phyloP scores from a whole-genome alignment of 2,797 vertebrate species.

The Poeciliopsis paucimaculata region DNA sequence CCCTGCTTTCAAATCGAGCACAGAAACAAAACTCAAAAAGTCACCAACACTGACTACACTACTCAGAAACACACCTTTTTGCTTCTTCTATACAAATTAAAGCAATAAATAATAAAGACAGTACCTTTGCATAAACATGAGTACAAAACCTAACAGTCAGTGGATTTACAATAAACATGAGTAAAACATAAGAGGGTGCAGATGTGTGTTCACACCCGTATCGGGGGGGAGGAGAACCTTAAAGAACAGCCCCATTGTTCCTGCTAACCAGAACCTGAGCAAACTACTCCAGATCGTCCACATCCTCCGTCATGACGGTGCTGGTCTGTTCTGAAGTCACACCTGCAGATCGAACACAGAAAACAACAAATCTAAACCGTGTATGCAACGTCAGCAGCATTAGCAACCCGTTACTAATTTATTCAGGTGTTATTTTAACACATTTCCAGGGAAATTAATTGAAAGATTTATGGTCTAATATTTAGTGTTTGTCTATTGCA shows the following conservation, averaged over 20 bases:
- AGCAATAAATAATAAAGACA: conserved; percentile 66
- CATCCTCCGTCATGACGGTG: conserved; percentile 77
- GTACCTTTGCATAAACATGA: conserved; percentile 71
- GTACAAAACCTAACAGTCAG: conserved; percentile 72
- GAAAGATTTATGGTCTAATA: not conserved
- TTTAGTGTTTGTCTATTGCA: not conserved
- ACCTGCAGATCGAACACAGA: conserved; percentile 57
- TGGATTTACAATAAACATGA: conserved; percentile 65
- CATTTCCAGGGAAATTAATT: not conserved
- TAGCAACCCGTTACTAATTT: not conserved
- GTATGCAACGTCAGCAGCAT: not conserved
- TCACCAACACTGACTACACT: conserved; percentile 43
- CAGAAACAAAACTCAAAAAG: conserved; percentile 38
- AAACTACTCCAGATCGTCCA: conserved; percentile 75
- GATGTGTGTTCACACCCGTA: conserved; percentile 22
- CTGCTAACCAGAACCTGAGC: not conserved
- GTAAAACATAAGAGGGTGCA: conserved; percentile 44
- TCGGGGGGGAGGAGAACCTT: not conserved
- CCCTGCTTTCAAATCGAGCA: conserved; percentile 67
- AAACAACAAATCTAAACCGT: not conserved
- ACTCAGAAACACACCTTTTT: conserved; percentile 32
- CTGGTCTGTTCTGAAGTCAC: conserved; percentile 81
- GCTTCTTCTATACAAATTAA: conserved; percentile 51
- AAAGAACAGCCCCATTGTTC: conserved; percentile 8
- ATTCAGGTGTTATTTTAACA: not conserved